A percentile compares a stretch with the other conserved stretches of the same genome.
Evolutionary conservation across 2,113 vertebrate genomes (phyloP).

Genomic region (Callipepla californica): DNA sequence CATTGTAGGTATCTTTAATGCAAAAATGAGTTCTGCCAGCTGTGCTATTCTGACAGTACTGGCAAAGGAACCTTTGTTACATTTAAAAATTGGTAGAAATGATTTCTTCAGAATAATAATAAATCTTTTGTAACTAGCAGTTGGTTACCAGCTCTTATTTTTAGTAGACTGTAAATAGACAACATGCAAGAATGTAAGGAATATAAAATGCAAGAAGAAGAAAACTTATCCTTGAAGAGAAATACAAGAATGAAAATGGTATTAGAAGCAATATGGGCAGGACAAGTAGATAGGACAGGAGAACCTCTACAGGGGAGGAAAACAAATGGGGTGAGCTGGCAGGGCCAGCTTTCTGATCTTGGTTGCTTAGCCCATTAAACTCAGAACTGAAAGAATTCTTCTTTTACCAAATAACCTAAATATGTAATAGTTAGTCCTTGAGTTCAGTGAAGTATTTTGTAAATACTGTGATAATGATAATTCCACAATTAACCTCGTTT

Average conservation of each 20-base stretch:
- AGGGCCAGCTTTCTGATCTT: background rate
- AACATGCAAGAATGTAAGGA: background rate
- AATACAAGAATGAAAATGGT: background rate
- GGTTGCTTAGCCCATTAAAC: background rate
- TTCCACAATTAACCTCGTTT: background rate
- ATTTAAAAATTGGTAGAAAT: background rate
- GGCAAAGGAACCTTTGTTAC: background rate
- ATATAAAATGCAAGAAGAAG: background rate
- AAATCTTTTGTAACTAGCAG: background rate
- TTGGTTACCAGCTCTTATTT: background rate
- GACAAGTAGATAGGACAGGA: background rate
- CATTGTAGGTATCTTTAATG: background rate
- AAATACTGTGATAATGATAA: background rate
- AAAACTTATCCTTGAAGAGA: background rate
- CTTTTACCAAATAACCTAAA: background rate
- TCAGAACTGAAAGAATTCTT: background rate
- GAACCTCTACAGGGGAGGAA: background rate
- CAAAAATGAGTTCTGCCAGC: background rate
- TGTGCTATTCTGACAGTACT: background rate
- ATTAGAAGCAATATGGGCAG: background rate
- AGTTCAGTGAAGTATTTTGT: background rate
- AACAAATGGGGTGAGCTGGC: background rate
- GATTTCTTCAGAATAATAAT: background rate
- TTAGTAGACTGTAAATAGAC: background rate
- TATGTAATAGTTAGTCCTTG: background rate